Evolutionary conservation across 1,140 invertebrate genomes (phyloP), one percentile per base, ranked within the genome.

Genomic region (Chrysoperla carnea): DNA sequence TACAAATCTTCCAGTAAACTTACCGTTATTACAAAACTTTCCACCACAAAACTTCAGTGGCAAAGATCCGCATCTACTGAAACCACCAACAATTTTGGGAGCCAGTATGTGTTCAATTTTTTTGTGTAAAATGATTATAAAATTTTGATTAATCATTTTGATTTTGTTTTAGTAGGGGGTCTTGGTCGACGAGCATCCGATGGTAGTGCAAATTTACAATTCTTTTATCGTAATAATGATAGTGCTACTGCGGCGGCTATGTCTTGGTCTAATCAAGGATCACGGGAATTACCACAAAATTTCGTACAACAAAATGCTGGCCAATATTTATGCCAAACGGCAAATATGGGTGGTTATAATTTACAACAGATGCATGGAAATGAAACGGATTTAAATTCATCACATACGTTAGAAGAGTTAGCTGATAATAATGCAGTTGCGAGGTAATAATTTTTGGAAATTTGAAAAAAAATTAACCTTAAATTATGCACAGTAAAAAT

Each of bases 111-210:
- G 38, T 33, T 33, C 31, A 33, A n/a, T 12, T 11, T 4, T 33
- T 33, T 33, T 33, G 8, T 12, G n/a, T 11, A 33, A 33, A 17
- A 36, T 29, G 40, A 23, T 4, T 40, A n/a, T 8, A 15, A 3
- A 12, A 13, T 11, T 13, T n/a, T 29, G 8, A 15, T 17, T 43
- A 11, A 39, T 3, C 8, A 13, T 37, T 43, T 38, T 43, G 6
- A 38, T 37, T 39, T 38, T 37, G 44, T 52, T 57, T 17, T 50
- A 76, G 81, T 75, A 50, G 78, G 81, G 46, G 76, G 78, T 38
- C 86, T 93, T 66, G 87, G 85, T 36, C 70, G 92, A 41, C 74
- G 92, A 53, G 92, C 92, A 39, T 95, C 90, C 6, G 92, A 97
- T 68, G 92, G 92, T 51, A 91, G 92, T 40, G 91, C 90, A 36